Evolutionary conservation across 1,140 invertebrate species (phyloP).

Genomic region (Phenacoccus solenopsis): DNA sequence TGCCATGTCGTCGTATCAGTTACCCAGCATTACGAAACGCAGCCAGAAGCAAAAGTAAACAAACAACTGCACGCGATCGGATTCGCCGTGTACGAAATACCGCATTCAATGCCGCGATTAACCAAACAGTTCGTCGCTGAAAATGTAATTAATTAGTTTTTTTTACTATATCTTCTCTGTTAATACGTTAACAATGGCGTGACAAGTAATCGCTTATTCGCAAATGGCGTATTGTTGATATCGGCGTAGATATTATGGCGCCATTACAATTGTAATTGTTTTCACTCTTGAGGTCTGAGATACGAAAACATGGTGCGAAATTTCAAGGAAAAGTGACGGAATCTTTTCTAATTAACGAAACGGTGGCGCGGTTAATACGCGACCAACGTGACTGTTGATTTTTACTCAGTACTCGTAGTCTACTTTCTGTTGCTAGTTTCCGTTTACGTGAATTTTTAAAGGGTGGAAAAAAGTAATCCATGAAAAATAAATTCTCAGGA

Average conservation of each 20-base stretch:
- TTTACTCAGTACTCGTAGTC: too few species aligned
- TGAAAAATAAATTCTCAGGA: too few species aligned
- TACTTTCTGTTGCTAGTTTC: too few species aligned
- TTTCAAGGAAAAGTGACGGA: not conserved
- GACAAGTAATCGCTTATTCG: not conserved
- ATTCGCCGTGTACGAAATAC: conserved; percentile 58
- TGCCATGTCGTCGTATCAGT: conserved; percentile 60
- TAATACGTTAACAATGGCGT: not conserved
- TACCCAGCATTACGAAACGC: conserved; percentile 52
- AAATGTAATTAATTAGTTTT: conserved; percentile 35
- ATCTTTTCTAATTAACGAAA: not conserved
- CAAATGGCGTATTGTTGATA: not conserved
- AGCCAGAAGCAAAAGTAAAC: conserved; percentile 34
- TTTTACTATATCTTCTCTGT: too few species aligned
- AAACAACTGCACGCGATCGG: conserved; percentile 44
- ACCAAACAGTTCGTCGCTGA: conserved; percentile 48
- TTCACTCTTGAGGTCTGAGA: too few species aligned
- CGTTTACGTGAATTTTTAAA: too few species aligned
- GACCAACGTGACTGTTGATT: too few species aligned
- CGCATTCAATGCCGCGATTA: conserved; percentile 44
- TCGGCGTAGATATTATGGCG: not conserved
- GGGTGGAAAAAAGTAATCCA: too few species aligned
- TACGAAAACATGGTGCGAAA: not conserved
- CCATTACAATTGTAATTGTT: not conserved
- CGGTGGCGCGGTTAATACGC: not conserved